Conservation (phyloP, 2,797 vertebrate species). For the Arnoldichthys spilopterus region DNA sequence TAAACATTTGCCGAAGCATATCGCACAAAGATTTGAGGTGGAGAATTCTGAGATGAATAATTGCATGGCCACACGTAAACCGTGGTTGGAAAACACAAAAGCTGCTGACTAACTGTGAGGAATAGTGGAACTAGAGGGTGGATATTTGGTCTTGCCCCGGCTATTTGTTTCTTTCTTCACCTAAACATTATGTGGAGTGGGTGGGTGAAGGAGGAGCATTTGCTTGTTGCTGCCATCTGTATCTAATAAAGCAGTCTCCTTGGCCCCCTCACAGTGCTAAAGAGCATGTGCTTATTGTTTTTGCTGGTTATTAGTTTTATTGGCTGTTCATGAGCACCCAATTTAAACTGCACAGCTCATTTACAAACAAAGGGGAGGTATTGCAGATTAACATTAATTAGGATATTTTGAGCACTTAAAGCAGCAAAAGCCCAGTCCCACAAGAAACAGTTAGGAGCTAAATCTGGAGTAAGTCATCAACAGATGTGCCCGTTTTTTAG, state of each 20-base stretch:
- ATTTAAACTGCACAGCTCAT: slow-evolving; percentile 56
- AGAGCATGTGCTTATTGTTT: slow-evolving; percentile 53
- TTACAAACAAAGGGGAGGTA: slow-evolving; percentile 53
- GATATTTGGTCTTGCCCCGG: slow-evolving; percentile 58
- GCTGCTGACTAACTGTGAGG: slow-evolving; percentile 74
- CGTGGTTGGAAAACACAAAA: slow-evolving; percentile 77
- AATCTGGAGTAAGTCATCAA: slow-evolving; percentile 17
- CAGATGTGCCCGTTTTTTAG: background rate
- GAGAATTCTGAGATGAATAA: slow-evolving; percentile 71
- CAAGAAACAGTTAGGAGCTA: slow-evolving; percentile 17
- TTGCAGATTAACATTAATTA: slow-evolving; percentile 52
- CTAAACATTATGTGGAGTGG: slow-evolving; percentile 63
- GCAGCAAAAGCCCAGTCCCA: slow-evolving; percentile 27
- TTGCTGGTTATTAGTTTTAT: slow-evolving; percentile 60
- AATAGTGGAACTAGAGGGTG: slow-evolving; percentile 63
- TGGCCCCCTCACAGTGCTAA: slow-evolving; percentile 35
- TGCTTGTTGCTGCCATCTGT: slow-evolving; percentile 56
- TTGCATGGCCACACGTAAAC: slow-evolving; percentile 73
- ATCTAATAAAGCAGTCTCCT: slow-evolving; percentile 51
- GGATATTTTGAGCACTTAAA: slow-evolving; percentile 46
- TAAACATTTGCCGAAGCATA: slow-evolving; percentile 59
- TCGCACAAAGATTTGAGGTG: slow-evolving; percentile 63
- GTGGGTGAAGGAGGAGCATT: slow-evolving; percentile 51
- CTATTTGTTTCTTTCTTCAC: slow-evolving; percentile 57
- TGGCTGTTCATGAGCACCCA: slow-evolving; percentile 48